Evolutionary conservation across 2,888 invertebrate genomes (phyloP), one percentile per base, ranked within the genome.

Genomic region (Tolmerus cingulatus): DNA sequence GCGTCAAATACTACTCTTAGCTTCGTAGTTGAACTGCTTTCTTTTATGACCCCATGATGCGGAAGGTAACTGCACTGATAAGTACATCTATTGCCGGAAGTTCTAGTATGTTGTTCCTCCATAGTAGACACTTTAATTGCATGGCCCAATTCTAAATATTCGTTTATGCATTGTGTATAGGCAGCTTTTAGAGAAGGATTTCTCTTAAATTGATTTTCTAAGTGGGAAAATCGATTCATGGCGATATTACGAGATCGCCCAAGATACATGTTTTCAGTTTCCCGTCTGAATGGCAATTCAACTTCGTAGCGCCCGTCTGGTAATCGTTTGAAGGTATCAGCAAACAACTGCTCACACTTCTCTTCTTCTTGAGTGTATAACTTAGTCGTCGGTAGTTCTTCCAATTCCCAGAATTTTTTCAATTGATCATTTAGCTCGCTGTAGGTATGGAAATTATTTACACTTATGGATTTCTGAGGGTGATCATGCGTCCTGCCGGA

Each of bases 111-210:
- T 8, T 43, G 46, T n/a, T 79, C 79, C 37, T 85, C 74, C 74
- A 7, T 5, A 9, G 78, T n/a, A 7, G 51, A 5, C 1, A 88
- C 40, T 40, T 79, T 55, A 0, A 78, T 74, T 89, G 90, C 89
- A 86, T 90, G 90, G 3, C 89, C 88, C 5, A 90, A 55, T 4
- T 46, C 66, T 12, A 88, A 12, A 74, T 90, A 90, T 87, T 90
- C 89, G 3, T 88, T 34, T 74, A 90, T 86, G 23, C 90, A 89
- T 0, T 87, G 74, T 9, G 76, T 51, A 66, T 90, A 90, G 7
- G 37, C 37, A 9, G 66, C 19, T 74, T 82, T 55, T 12, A 87
- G 27, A 16, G 16, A 16, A 8, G 19, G 23, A 43, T 46, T 46
- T 4, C 19, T 81, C 4, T 1, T 14, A 51, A 87, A 87, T 19